phyloP scores from a whole-genome alignment of 2,797 vertebrate genomes.

The Fistularia tabacaria region DNA sequence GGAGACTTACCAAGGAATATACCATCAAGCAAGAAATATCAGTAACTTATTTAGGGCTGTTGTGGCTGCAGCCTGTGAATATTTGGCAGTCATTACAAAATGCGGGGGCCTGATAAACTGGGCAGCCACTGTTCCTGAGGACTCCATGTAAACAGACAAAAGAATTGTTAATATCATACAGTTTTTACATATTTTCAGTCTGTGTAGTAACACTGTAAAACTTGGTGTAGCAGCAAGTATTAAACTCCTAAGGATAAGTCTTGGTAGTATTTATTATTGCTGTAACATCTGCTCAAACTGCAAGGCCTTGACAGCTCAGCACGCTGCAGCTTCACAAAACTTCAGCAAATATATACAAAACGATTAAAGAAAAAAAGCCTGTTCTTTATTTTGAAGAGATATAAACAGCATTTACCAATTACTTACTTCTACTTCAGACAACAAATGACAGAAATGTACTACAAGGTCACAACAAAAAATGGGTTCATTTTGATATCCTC shows the following conservation, averaged over 20 bases:
- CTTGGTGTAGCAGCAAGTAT: slow-evolving; percentile 46
- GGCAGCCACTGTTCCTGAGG: neutral
- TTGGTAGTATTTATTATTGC: slow-evolving; percentile 31
- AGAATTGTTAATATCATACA: slow-evolving; percentile 3
- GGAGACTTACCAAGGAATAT: slow-evolving; percentile 41
- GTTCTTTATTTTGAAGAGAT: no score
- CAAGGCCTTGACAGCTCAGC: neutral
- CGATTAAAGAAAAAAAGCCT: no score
- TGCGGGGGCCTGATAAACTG: no score
- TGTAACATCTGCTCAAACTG: slow-evolving; percentile 31
- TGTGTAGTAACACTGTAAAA: slow-evolving; percentile 71
- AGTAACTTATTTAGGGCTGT: slow-evolving; percentile 13
- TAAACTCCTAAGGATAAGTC: slow-evolving; percentile 1
- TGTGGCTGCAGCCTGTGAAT: no score
- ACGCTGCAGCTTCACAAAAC: neutral
- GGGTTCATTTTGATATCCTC: no score
- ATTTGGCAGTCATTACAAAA: no score
- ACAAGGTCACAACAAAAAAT: no score
- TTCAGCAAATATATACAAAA: neutral
- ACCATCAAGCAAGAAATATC: slow-evolving; percentile 13
- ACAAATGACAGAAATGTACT: no score
- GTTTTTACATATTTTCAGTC: slow-evolving; percentile 58
- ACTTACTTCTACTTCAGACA: no score
- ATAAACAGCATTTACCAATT: no score
- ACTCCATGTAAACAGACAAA: slow-evolving; percentile 10